Evolutionary conservation across 2,113 vertebrate species (phyloP), one percentile per base, ranked within the genome.

Genomic region (Cyphomyrus plagiostoma): DNA sequence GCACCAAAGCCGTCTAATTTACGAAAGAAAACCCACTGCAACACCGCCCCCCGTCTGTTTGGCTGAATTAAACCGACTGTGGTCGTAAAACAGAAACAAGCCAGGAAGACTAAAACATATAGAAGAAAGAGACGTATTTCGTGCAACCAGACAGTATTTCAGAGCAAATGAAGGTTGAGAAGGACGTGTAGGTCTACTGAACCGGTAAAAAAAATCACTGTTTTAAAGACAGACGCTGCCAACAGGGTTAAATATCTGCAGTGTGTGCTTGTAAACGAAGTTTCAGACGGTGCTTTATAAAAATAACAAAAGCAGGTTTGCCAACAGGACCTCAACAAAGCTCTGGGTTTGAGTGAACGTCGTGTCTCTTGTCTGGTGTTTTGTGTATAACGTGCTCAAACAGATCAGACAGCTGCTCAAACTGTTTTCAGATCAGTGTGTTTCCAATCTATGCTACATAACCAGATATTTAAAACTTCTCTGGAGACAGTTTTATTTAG

Each of bases 101-200:
- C 23, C 77, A n/a, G 88, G 50, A 56, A 89, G 74, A 89, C 80
- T 26, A 56, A 62, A 84, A 56, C 80, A 46, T 21, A 90, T 39
- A 90, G 90, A 85, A 91, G 92, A 91, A 93, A 58, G n/a, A 46
- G 66, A 39, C 83, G 86, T 56, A 35, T 77, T 48, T 91, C 90
- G 90, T 92, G 90, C 90, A 92, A 77, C 88, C 87, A 86, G 93
- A 94, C 93, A 95, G 93, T 92, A 94, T 93, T 42, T 93, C 92
- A 90, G 82, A 91, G 62, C 80, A 88, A 85, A 84, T 90, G 91
- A 10, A 89, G 86, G 50, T 62, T 89, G 21, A 53, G 26, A 89
- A 62, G 39, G 45, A 17, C 13, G 49, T 77, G 48, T n/a, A 56
- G 21, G 23, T 87, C 74, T 8, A 45, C 11, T 88, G 17, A 17